Evolutionary conservation across 2,888 invertebrate genomes (phyloP).

Genomic region (Tyria jacobaeae): DNA sequence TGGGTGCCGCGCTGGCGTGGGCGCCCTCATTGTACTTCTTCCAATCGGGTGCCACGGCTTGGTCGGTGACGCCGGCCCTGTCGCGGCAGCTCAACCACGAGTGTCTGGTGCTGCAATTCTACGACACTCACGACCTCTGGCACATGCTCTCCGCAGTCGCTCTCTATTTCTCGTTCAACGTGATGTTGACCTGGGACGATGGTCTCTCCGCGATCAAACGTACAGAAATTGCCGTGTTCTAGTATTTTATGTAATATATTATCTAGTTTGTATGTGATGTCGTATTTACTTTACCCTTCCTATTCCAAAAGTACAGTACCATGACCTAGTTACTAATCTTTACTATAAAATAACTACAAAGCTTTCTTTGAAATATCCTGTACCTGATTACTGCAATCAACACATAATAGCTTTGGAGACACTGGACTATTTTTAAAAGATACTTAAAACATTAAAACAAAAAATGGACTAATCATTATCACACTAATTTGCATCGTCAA

Average conservation of each 20-base stretch:
- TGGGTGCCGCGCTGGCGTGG: slow-evolving; percentile 83
- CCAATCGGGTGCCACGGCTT: slow-evolving; percentile 59
- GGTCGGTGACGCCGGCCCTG: slow-evolving; percentile 88
- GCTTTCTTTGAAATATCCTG: too few species aligned
- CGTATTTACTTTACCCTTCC: slow-evolving; percentile 2
- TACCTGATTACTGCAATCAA: too few species aligned
- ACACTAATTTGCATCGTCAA: too few species aligned
- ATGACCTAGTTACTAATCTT: background rate
- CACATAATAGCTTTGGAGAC: too few species aligned
- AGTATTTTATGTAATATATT: slow-evolving; percentile 15
- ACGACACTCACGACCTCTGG: slow-evolving; percentile 96
- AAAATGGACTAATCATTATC: too few species aligned
- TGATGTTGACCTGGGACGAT: slow-evolving; percentile 94
- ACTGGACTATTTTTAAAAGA: too few species aligned
- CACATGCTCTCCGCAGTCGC: slow-evolving; percentile 94
- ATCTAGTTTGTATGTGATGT: background rate
- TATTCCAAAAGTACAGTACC: background rate
- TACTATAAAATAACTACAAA: background rate
- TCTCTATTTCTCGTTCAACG: slow-evolving; percentile 94
- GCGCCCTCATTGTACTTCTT: slow-evolving; percentile 86
- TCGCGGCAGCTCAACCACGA: slow-evolving; percentile 87
- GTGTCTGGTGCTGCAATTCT: slow-evolving; percentile 87
- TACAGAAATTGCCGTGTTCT: slow-evolving; percentile 93
- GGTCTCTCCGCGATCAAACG: slow-evolving; percentile 91
- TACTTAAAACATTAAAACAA: too few species aligned